Conservation (phyloP, 92 coral and sea anemone species). For the Porites rus region DNA sequence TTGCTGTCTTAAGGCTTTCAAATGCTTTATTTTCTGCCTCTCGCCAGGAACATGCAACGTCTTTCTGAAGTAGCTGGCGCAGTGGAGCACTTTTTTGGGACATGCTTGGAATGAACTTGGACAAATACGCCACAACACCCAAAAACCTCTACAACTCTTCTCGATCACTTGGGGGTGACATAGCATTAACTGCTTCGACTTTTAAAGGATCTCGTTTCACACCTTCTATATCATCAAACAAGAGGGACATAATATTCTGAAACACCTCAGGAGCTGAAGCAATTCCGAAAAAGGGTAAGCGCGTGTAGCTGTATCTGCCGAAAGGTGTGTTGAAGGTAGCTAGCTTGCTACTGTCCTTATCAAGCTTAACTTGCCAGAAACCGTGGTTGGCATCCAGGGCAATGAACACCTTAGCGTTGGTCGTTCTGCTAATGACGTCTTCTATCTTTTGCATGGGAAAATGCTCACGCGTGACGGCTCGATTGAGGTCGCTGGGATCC, state of each 20-base stretch:
- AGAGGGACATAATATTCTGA: neutral
- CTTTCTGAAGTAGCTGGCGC: constrained; percentile 46
- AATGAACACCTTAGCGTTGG: constrained; percentile 30
- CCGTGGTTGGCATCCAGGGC: neutral
- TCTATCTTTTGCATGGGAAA: constrained; percentile 59
- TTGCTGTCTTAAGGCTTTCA: constrained; percentile 20
- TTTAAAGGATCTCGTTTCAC: constrained; percentile 49
- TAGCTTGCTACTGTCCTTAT: constrained; percentile 53
- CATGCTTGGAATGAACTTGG: constrained; percentile 49
- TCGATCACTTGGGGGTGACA: constrained; percentile 17
- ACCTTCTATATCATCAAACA: constrained; percentile 40
- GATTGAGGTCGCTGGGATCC: constrained; percentile 63
- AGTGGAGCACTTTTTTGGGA: constrained; percentile 43
- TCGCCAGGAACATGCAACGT: constrained; percentile 42
- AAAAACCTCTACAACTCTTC: constrained; percentile 44
- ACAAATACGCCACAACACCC: constrained; percentile 32
- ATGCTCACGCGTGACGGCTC: constrained; percentile 48
- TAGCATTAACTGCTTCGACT: constrained; percentile 40
- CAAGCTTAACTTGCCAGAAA: neutral
- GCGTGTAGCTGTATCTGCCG: constrained; percentile 47
- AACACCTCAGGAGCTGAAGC: constrained; percentile 48
- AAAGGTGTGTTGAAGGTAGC: constrained; percentile 49
- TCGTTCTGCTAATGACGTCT: constrained; percentile 54
- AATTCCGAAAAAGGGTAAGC: constrained; percentile 50
- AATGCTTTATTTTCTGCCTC: constrained; percentile 29